A percentile compares a stretch with the other conserved stretches of the same genome.
phyloP scores from a whole-genome alignment of 2,888 invertebrate genomes.

The Drosophila longiperda region DNA sequence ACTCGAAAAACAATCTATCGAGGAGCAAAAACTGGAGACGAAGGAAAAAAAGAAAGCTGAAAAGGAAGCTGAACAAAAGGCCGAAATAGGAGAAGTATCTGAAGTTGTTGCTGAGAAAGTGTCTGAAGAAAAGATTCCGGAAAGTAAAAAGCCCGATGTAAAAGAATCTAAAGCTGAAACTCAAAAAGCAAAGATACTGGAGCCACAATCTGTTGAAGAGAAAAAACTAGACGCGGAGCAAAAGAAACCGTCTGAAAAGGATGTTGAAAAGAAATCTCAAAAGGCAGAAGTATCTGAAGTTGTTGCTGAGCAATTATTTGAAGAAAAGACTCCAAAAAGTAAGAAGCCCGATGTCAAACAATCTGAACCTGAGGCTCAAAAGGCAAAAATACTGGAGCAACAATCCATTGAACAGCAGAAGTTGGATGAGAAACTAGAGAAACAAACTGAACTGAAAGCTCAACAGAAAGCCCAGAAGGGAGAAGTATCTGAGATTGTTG shows the following conservation, averaged over 20 bases:
- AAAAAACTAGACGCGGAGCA: too few relatives aligned
- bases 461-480: background rate
- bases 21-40: background rate
- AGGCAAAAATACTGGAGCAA: background rate
- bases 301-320: background rate
- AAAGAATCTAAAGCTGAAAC: background rate
- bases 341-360: background rate
- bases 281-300: conserved; percentile 15
- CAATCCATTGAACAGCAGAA: background rate
- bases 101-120: conserved; percentile 7
- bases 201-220: background rate
- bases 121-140: background rate
- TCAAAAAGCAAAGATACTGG: background rate
- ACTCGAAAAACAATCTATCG: background rate
- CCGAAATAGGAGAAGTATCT: conserved; percentile 1
- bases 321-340: background rate
- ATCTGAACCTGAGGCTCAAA: background rate
- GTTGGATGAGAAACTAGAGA: background rate
- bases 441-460: background rate
- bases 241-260: too few relatives aligned
- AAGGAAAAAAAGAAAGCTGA: background rate
- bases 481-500: conserved; percentile 9
- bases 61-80: conserved; percentile 1
- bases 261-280: background rate
- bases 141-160: background rate